Evolutionary conservation across 2,797 vertebrate species (phyloP).

Genomic region (Lepilemur ruficaudatus): DNA sequence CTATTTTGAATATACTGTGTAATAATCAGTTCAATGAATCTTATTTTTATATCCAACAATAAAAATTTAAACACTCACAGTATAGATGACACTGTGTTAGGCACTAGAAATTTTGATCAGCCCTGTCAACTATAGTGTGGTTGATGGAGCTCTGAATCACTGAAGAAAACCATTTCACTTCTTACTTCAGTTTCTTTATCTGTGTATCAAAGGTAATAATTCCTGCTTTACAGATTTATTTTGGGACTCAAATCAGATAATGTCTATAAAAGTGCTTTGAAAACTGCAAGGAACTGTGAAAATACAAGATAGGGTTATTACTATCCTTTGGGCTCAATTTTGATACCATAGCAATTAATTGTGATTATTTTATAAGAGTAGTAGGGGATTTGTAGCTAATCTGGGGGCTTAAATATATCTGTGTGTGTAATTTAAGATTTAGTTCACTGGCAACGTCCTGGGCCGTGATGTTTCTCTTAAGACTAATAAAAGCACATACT

Average conservation of each 20-base stretch:
- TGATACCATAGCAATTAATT: slow-evolving; percentile 64
- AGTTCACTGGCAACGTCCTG: not conserved
- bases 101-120: not conserved
- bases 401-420: slow-evolving; percentile 61
- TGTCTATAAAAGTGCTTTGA: slow-evolving; percentile 5
- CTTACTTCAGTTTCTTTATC: slow-evolving; percentile 9
- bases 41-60: not conserved
- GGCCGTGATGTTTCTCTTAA: not conserved
- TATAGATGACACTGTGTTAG: not conserved
- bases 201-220: not conserved
- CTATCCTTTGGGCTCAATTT: slow-evolving; percentile 55
- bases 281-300: not conserved
- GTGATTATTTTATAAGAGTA: slow-evolving; percentile 63
- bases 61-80: not conserved
- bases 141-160: not conserved
- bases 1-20: not conserved
- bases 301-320: slow-evolving; percentile 1
- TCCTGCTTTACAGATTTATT: not conserved
- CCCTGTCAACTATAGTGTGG: not conserved
- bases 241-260: slow-evolving; percentile 10
- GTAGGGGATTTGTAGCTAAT: slow-evolving; percentile 47
- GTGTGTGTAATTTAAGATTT: slow-evolving; percentile 21
- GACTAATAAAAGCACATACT: slow-evolving; percentile 10
- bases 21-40: not conserved
- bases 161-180: not conserved